Evolutionary conservation across 2,888 invertebrate genomes (phyloP).

Genomic region (Tipula lateralis): DNA sequence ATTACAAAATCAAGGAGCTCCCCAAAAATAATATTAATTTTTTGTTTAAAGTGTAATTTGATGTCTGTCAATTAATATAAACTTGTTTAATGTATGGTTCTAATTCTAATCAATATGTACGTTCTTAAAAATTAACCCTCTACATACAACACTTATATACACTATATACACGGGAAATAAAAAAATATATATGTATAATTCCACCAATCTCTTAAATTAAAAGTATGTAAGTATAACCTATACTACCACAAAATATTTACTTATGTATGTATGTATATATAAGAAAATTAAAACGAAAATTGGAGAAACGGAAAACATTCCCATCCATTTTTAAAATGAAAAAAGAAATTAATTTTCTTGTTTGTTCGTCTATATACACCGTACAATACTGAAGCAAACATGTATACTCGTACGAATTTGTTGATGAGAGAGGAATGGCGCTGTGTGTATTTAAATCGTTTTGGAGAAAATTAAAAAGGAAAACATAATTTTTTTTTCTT

Average conservation of each 20-base stretch:
- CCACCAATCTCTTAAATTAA: neutral
- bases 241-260: neutral
- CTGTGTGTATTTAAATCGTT: neutral
- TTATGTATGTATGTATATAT: neutral
- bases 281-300: neutral
- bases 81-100: neutral
- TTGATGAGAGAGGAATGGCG: neutral
- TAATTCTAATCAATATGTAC: neutral
- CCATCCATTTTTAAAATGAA: conserved; percentile 9
- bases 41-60: neutral
- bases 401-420: neutral
- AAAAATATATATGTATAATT: neutral
- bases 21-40: neutral
- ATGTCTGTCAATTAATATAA: neutral
- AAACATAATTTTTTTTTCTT: neutral
- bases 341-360: conserved; percentile 2
- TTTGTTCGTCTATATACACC: neutral
- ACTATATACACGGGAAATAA: neutral
- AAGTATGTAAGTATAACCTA: neutral
- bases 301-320: neutral
- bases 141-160: neutral
- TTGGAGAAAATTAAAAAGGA: neutral
- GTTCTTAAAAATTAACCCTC: neutral
- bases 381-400: neutral
- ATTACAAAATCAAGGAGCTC: neutral